These are phyloP conservation scores for Drosophila trichaetosa DNA, from an alignment of 2,888 invertebrate genomes.

Conservation along the genomic window DNA sequence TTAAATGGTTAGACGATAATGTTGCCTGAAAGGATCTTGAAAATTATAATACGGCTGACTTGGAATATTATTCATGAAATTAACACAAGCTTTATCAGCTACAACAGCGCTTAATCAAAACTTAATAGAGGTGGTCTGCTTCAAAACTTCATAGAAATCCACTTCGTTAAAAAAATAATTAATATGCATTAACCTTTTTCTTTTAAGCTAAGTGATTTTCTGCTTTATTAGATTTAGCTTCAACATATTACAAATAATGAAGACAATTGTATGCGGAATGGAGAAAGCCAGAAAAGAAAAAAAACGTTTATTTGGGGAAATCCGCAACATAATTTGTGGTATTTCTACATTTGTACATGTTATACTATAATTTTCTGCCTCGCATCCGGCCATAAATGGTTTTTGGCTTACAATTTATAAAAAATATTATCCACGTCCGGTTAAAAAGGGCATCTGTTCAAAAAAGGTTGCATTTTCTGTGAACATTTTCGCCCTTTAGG, in stretches of 20 bases:
- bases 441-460: background rate
- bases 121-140: background rate
- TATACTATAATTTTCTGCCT: background rate
- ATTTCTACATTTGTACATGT: background rate
- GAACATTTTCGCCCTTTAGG: background rate
- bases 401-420: background rate
- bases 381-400: background rate
- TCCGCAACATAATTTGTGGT: background rate
- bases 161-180: background rate
- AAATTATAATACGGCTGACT: background rate
- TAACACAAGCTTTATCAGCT: background rate
- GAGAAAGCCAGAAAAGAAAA: background rate
- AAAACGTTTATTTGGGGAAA: background rate
- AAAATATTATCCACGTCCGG: background rate
- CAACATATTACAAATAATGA: background rate
- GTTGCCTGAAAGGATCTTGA: background rate
- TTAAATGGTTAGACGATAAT: background rate
- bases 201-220: background rate
- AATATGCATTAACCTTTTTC: background rate
- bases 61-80: background rate
- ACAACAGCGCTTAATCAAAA: background rate
- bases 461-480: background rate
- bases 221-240: background rate
- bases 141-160: background rate
- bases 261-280: background rate